Conservation (phyloP, 2,113 vertebrate genomes). For the Scartelaos histophorus region DNA sequence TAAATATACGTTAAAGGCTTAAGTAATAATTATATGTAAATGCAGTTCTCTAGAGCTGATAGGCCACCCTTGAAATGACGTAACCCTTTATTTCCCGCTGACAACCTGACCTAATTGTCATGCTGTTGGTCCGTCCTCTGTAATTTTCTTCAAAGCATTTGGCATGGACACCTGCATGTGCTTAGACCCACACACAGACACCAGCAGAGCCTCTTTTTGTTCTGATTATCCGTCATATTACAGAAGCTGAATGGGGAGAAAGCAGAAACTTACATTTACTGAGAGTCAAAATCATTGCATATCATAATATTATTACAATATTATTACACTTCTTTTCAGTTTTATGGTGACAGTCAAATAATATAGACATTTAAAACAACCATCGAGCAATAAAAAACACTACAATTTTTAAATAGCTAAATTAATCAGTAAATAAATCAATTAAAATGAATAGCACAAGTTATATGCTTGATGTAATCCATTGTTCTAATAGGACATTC, state of each 20-base stretch:
- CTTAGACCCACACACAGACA: conserved; percentile 61
- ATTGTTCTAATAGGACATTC: too few relatives aligned
- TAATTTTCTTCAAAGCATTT: conserved; percentile 71
- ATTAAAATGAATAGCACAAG: too few relatives aligned
- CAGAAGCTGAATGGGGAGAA: conserved; percentile 32
- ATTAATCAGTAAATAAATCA: too few relatives aligned
- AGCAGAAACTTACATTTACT: conserved; percentile 38
- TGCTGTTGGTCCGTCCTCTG: conserved; percentile 59
- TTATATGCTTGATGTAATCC: too few relatives aligned
- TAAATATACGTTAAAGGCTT: conserved; percentile 18
- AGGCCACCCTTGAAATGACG: conserved; percentile 40
- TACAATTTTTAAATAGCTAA: too few relatives aligned
- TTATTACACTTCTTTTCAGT: too few relatives aligned
- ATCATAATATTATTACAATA: too few relatives aligned
- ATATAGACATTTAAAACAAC: too few relatives aligned
- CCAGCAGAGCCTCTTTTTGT: conserved; percentile 35
- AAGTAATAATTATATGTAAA: conserved; percentile 54
- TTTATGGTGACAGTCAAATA: too few relatives aligned
- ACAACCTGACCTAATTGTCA: conserved; percentile 72
- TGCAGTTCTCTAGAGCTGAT: conserved; percentile 25
- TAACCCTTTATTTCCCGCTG: conserved; percentile 75
- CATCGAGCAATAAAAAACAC: too few relatives aligned
- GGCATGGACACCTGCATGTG: conserved; percentile 73
- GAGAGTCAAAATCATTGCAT: neutral
- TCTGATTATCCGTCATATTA: conserved; percentile 54